These are phyloP conservation scores for Corella eumyota DNA, from an alignment of 23 tunicate species.

Conservation along the genomic window DNA sequence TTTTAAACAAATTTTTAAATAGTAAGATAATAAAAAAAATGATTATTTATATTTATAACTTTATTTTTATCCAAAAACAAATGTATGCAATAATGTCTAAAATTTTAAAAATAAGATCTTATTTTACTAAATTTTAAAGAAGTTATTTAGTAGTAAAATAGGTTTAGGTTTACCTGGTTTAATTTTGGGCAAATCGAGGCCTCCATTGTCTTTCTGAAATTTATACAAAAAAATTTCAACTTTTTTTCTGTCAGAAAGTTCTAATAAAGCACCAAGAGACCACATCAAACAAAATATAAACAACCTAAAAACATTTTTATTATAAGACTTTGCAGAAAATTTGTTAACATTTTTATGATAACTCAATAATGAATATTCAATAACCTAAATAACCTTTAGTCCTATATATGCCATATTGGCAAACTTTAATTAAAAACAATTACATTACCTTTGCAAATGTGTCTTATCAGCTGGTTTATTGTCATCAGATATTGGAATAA, in stretches of 20 bases:
- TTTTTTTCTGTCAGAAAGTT: conserved; percentile 79
- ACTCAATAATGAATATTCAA: not conserved
- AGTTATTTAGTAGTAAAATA: no score
- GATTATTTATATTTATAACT: no score
- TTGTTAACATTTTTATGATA: not conserved
- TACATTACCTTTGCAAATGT: conserved; percentile 48
- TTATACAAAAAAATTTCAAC: conserved; percentile 59
- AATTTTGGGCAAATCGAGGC: conserved; percentile 51
- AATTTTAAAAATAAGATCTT: no score
- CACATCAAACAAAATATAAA: conserved; percentile 92
- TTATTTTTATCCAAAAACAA: no score
- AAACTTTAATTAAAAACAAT: not conserved
- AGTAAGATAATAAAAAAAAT: no score
- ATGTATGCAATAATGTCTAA: no score
- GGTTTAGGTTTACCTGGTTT: no score
- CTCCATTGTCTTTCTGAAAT: conserved; percentile 51
- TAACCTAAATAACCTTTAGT: not conserved
- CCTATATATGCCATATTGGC: not conserved
- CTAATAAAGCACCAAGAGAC: conserved; percentile 94
- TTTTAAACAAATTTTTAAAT: no score
- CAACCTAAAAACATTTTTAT: conserved; percentile 28
- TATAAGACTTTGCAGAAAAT: conserved; percentile 17
- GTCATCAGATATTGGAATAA: conserved; percentile 69
- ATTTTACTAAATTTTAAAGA: no score
- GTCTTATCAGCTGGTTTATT: conserved; percentile 43